These are phyloP conservation scores for Drosophila birchii DNA, from an alignment of 2,888 invertebrate species.

Conservation along the genomic window DNA sequence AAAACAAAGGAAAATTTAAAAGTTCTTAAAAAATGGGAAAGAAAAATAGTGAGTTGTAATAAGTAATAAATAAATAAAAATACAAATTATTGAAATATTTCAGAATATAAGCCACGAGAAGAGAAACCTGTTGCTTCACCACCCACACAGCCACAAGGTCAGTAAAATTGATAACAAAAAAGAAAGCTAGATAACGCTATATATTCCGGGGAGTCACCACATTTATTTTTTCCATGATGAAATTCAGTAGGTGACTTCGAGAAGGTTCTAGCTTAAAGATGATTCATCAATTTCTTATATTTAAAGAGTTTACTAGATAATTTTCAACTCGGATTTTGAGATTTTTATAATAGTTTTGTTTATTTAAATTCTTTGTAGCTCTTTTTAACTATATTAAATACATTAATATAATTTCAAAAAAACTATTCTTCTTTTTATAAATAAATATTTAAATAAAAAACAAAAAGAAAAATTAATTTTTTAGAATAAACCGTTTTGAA, in stretches of 20 bases:
- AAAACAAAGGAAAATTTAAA: background rate
- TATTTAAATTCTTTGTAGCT: no score
- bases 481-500: background rate
- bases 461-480: no score
- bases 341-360: no score
- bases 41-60: conserved; percentile 55
- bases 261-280: background rate
- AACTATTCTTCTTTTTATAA: no score
- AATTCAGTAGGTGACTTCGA: background rate
- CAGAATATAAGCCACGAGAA: conserved; percentile 8
- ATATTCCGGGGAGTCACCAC: conserved; percentile 12
- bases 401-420: no score
- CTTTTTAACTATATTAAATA: no score
- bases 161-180: conserved; percentile 13
- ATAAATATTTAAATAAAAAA: background rate
- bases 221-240: conserved; percentile 7
- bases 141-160: conserved; percentile 36
- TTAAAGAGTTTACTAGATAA: no score
- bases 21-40: conserved; percentile 51
- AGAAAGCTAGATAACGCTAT: background rate
- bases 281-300: background rate
- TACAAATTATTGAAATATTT: background rate
- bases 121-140: conserved; percentile 6
- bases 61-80: background rate
- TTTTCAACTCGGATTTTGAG: no score